A percentile compares a stretch with the other conserved stretches of the same genome.
phyloP scores from a whole-genome alignment of 1,140 invertebrate genomes.

The Chionoecetes opilio region DNA sequence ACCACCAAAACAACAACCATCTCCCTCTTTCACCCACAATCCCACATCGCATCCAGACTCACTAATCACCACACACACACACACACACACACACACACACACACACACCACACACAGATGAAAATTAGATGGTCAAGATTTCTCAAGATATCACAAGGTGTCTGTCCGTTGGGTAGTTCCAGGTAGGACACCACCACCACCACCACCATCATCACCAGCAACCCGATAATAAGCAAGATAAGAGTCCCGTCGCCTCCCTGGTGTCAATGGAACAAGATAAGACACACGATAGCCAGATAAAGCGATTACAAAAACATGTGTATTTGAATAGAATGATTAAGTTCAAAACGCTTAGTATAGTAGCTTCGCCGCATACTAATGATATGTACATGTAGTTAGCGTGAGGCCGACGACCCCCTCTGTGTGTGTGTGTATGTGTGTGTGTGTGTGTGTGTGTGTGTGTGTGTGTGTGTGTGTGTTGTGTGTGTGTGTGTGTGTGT shows the following conservation, averaged over 20 bases:
- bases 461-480: background rate
- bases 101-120: background rate
- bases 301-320: background rate
- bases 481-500: conserved; percentile 9
- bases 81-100: conserved; percentile 18
- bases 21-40: too few relatives aligned
- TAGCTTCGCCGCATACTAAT: conserved; percentile 10
- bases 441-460: conserved; percentile 19
- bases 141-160: conserved; percentile 6
- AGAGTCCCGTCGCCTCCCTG: background rate
- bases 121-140: conserved; percentile 11
- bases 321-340: background rate
- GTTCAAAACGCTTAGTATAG: background rate
- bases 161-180: too few relatives aligned
- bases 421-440: conserved; percentile 18
- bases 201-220: background rate
- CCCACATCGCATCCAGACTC: too few relatives aligned
- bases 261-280: background rate
- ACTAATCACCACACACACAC: background rate
- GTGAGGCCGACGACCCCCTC: background rate
- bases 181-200: background rate
- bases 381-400: background rate
- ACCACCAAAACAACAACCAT: too few relatives aligned
- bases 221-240: background rate
- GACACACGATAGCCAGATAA: background rate